These are phyloP conservation scores for Pseudopleuronectes americanus DNA, from an alignment of 2,797 vertebrate species.

Conservation along the genomic window DNA sequence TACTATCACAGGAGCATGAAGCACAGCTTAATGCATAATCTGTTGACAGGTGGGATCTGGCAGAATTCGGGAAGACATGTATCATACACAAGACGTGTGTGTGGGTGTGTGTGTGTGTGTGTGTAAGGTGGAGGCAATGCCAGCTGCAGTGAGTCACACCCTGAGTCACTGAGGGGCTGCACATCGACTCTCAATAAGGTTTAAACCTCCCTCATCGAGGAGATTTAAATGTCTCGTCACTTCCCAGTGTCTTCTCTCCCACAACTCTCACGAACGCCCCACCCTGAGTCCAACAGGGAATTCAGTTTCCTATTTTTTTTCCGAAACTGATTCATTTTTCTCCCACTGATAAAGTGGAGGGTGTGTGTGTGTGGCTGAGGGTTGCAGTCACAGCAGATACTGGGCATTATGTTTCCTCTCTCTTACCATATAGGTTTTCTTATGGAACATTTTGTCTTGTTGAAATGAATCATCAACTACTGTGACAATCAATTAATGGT, in stretches of 20 bases:
- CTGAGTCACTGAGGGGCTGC: constrained; percentile 68
- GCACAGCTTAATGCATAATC: constrained; percentile 32
- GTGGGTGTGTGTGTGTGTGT: constrained; percentile 41
- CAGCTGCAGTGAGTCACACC: constrained; percentile 76
- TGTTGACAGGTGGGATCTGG: constrained; percentile 61
- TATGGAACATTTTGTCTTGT: background rate
- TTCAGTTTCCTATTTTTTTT: constrained; percentile 19
- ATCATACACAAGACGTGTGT: constrained; percentile 40
- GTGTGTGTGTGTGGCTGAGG: background rate
- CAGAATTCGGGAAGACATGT: constrained; percentile 32
- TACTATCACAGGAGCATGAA: constrained; percentile 37
- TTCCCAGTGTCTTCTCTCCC: constrained; percentile 27
- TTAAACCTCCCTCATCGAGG: constrained; percentile 48
- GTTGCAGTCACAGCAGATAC: background rate
- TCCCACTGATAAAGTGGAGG: background rate
- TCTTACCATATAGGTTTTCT: background rate
- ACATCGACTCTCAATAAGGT: constrained; percentile 62
- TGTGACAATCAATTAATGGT: background rate
- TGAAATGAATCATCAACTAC: background rate
- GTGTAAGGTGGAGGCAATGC: constrained; percentile 55
- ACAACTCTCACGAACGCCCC: background rate
- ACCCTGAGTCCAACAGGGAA: background rate
- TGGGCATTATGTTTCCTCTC: background rate
- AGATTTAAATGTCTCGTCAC: constrained; percentile 35
- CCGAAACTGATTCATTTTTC: background rate